Evolutionary conservation across 2,113 vertebrate species (phyloP).

Genomic region (Archocentrus centrarchus): DNA sequence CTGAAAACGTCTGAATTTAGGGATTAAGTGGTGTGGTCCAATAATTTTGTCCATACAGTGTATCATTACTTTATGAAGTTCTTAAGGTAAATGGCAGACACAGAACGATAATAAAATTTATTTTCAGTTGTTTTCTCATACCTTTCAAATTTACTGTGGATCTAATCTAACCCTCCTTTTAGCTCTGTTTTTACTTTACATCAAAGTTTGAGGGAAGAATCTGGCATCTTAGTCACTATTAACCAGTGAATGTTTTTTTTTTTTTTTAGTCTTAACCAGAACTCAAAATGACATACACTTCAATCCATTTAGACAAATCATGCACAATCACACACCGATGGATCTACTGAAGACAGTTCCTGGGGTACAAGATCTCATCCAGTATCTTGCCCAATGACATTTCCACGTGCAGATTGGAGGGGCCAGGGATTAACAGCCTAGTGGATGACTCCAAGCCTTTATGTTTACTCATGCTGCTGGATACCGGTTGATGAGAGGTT

Average conservation of each 20-base stretch:
- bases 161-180: neutral
- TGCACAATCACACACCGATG: neutral
- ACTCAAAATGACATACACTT: neutral
- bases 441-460: too few relatives aligned
- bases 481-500: neutral
- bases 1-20: neutral
- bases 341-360: accelerated
- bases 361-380: neutral
- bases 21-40: neutral
- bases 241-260: neutral
- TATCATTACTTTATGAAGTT: neutral
- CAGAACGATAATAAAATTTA: neutral
- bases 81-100: neutral
- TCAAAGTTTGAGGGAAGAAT: neutral
- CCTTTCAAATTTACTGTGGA: neutral
- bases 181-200: neutral
- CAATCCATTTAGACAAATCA: neutral
- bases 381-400: too few relatives aligned
- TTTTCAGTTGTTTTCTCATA: neutral
- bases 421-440: too few relatives aligned
- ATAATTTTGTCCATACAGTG: neutral
- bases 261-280: neutral
- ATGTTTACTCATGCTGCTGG: neutral
- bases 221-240: too few relatives aligned
- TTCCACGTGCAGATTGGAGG: too few relatives aligned